Evolutionary conservation across 2,888 invertebrate species (phyloP), one percentile per base, ranked within the genome.

Genomic region (Volucella inanis): DNA sequence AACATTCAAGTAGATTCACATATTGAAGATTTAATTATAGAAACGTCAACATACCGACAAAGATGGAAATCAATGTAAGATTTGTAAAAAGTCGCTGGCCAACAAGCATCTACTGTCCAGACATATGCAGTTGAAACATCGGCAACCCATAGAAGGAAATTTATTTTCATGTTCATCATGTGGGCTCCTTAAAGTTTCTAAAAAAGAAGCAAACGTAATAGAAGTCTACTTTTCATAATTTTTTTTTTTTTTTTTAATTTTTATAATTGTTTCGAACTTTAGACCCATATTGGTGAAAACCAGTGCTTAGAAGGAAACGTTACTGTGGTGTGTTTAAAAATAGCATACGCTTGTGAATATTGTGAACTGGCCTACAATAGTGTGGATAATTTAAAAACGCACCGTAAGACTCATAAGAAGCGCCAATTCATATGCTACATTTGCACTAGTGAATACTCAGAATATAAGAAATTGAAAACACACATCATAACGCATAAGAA

Each of bases 311-410:
- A 61, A 39, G 75, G 65, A 3, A 70, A 75, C 9, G 9, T 79
- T 4, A 15, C 10, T 1, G 68, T 22, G 2, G 71, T 84, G 39
- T 14, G 54, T 11, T 47, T 85, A 39, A 84, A 59, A n/a, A 75
- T 88, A 61, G 90, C 89, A 8, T 91, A 88, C 64, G 82, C 89
- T 0, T 91, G 91, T 74, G 91, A 91, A 87, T 90, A 88, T 77
- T 91, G 91, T 74, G 89, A 90, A 2, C 39, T 88, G 2, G 90
- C 91, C 71, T 91, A 88, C 67, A 89, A 88, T 52, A 82, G 85
- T 11, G 88, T 88, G 8, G 65, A 84, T 0, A 88, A 89, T 61
- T 81, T 91, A 41, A 87, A 88, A 3, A 49, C 80, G 0, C 91
- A 91, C 88, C 90, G 92, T 0, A 77, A 88, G 6, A 84, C 88